Conservation (phyloP, 2,797 vertebrate species). For the Alectoris magna region DNA sequence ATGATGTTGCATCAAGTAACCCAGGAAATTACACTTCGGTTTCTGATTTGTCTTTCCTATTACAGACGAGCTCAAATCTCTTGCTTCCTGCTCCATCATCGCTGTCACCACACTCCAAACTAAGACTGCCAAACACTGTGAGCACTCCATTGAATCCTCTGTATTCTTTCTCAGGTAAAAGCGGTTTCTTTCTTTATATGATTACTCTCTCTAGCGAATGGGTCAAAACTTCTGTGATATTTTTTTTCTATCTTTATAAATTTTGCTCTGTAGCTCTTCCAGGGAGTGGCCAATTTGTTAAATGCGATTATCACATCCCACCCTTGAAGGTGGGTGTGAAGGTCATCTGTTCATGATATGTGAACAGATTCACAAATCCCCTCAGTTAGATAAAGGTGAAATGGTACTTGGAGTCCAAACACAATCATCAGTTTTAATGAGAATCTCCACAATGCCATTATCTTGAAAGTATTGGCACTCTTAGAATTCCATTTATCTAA, state of each 20-base stretch:
- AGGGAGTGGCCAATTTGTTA: neutral
- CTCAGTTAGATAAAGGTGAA: neutral
- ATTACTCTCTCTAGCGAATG: neutral
- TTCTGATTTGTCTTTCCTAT: slow-evolving; percentile 81
- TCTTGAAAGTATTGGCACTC: neutral
- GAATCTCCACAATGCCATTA: neutral
- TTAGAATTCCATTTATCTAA: neutral
- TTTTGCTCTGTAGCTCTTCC: neutral
- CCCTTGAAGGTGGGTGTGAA: too few species aligned
- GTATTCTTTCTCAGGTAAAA: slow-evolving; percentile 73
- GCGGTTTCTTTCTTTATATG: slow-evolving; percentile 64
- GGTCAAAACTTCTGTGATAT: neutral
- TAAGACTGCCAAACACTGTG: slow-evolving; percentile 78
- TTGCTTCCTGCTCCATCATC: slow-evolving; percentile 83
- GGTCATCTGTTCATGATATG: too few species aligned
- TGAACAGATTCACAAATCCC: neutral
- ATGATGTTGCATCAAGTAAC: slow-evolving; percentile 71
- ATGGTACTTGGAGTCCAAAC: neutral
- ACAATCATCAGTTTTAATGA: neutral
- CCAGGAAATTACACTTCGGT: slow-evolving; percentile 76
- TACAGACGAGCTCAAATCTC: slow-evolving; percentile 84
- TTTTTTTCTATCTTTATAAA: neutral
- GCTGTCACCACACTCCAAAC: slow-evolving; percentile 85
- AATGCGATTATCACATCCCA: neutral
- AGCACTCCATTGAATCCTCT: slow-evolving; percentile 79